Base-by-base conservation (phyloP, 2,888 invertebrate genomes). In the Sarcophaga caerulescens region DNA sequence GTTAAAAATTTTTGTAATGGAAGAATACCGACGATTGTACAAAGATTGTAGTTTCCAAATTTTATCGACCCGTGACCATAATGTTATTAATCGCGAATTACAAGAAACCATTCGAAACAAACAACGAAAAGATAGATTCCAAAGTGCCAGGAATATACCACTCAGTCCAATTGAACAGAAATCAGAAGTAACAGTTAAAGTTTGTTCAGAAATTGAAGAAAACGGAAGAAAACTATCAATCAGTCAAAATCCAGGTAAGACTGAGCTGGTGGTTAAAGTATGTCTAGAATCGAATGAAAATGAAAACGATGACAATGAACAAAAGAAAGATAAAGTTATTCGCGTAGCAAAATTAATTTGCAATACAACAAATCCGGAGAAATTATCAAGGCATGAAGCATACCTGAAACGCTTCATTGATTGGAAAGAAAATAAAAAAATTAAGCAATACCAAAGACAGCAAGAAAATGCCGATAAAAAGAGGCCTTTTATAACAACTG, bases 81-180 rank as follows among this genome's bases (percentile, higher is more conserved):
- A 73, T 63, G 76, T 86, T 23, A 23, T 84, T 4, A 90, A 89
- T 66, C 90, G 92, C 0, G 87, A 90, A 11, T 74, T 57, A 0
- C 88, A 88, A 14, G 87, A 85, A 68, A 88, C 87, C 8, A 87
- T 83, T 62, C 89, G 91, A n/a, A 77, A 77, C 70, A 88, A 90
- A 57, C 82, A 88, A 5, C 88, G 91, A 17, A 88, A 85, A 1
- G 87, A 90, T 11, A 68, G 76, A 35, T 92, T 88, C 83, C 85
- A 89, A 77, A 80, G 66, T 12, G 88, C 89, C 8, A 89, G 91
- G 47, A 77, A 88, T 12, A 89, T 90, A n/a, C 84, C 82, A 17
- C 60, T 83, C 0, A 91, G 89, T 70, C 90, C 90, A 12, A 85
- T 87, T 52, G 14, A 74, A 1, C 66, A 44, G 19, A 85, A 85